Evolutionary conservation across 2,113 vertebrate species (phyloP).

Genomic region (Acrocephalus arundinaceus): DNA sequence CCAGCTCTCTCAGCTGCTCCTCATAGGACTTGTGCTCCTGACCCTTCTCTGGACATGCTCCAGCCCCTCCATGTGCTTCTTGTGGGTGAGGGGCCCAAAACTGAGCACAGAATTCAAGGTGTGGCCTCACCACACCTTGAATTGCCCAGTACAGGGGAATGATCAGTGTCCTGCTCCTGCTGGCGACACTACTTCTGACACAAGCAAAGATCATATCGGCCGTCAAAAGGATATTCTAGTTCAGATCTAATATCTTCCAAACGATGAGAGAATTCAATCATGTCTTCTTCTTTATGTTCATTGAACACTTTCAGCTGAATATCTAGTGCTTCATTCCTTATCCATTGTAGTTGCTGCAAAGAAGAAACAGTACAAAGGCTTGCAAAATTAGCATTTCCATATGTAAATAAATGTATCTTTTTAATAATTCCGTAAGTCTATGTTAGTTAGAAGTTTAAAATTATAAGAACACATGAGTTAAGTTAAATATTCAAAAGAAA

Average conservation of each 20-base stretch:
- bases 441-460: not conserved
- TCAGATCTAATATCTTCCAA: slow-evolving; percentile 92
- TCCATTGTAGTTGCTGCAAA: slow-evolving; percentile 73
- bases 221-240: slow-evolving; percentile 94
- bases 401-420: not conserved
- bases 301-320: slow-evolving; percentile 97
- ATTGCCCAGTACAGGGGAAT: not conserved
- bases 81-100: not conserved
- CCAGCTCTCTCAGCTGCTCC: not conserved
- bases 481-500: not conserved
- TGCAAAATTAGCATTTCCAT: not conserved
- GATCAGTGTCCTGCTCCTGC: not conserved
- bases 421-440: not conserved
- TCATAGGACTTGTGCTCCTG: not conserved
- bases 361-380: not conserved
- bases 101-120: not conserved
- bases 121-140: too few relatives aligned
- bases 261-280: slow-evolving; percentile 93
- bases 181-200: not conserved
- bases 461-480: not conserved
- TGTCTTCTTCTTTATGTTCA: slow-evolving; percentile 96
- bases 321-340: slow-evolving; percentile 92
- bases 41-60: too few relatives aligned
- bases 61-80: not conserved
- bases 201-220: not conserved